A percentile compares a stretch with the other conserved stretches of the same genome.
phyloP scores from a whole-genome alignment of 2,888 invertebrate genomes.

The Pedicia rivosa region DNA sequence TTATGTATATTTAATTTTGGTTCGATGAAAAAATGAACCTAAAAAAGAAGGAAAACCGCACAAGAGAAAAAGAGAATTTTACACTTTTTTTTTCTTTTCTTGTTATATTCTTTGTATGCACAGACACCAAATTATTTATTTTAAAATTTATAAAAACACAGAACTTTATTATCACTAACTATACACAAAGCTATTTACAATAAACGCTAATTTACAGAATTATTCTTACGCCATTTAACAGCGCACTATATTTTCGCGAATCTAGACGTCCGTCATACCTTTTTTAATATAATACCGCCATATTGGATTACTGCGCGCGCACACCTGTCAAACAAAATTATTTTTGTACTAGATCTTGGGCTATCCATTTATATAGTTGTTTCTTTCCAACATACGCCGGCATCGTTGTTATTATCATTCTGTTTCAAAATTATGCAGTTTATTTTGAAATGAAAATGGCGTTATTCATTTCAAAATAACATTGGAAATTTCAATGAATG shows the following conservation, averaged over 20 bases:
- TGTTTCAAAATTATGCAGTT: slow-evolving; percentile 5
- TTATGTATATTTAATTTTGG: no score
- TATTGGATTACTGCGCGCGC: slow-evolving; percentile 8
- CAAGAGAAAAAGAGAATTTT: slow-evolving; percentile 36
- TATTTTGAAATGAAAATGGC: not conserved
- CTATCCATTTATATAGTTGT: not conserved
- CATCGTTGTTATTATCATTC: not conserved
- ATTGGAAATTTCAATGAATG: no score
- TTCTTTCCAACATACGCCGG: slow-evolving; percentile 1
- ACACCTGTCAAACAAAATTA: slow-evolving; percentile 9
- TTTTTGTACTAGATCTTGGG: slow-evolving; percentile 4
- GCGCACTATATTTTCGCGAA: slow-evolving; percentile 1
- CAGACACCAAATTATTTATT: slow-evolving; percentile 44
- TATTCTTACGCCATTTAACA: slow-evolving; percentile 21
- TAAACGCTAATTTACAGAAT: slow-evolving; percentile 48
- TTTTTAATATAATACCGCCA: slow-evolving; percentile 9
- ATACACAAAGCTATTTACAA: slow-evolving; percentile 58
- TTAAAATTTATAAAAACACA: not conserved
- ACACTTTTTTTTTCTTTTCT: slow-evolving; percentile 18
- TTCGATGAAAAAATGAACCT: no score
- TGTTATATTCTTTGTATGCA: slow-evolving; percentile 13
- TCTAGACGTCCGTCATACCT: slow-evolving; percentile 27
- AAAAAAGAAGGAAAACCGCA: no score
- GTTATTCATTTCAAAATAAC: no score
- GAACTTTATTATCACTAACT: slow-evolving; percentile 40